Evolutionary conservation across 1,140 invertebrate species (phyloP), one percentile per base, ranked within the genome.

Genomic region (Drosophila repletoides): DNA sequence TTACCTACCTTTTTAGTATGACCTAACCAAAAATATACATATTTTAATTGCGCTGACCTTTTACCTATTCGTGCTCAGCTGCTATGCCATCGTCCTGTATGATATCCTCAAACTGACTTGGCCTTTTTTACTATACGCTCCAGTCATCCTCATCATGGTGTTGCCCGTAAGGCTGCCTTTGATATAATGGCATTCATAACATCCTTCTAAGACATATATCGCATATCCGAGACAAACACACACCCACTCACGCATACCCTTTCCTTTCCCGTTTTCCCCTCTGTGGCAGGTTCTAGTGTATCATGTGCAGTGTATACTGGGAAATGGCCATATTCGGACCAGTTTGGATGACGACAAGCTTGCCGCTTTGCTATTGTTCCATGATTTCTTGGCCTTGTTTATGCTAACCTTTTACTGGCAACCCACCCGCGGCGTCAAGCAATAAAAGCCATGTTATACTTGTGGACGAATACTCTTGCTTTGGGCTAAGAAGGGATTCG

Each of bases 281-380:
- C 65, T n/a, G n/a, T n/a, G n/a, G 63, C 79, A 84, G 79, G 58
- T 84, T 28, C 26, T 80, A 1, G 10, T 72, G 29, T 84, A 86
- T 86, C 80, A 84, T 75, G 63, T 72, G 67, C 80, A 84, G 59
- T 51, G 55, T 28, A 64, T 86, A 24, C 40, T 61, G 21, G 79
- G 75, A 1, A 55, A 40, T 5, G 56, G 71, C 3, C 3, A 1
- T 12, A 21, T 65, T 9, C 40, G 60, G 15, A 34, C 53, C 9
- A 29, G 24, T 6, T 17, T 86, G n/a, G 14, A 17, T 29, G 79
- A 83, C 63, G 71, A 66, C 38, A 64, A 72, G 59, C 61, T 63
- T 1, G 72, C 71, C 36, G 58, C 80, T 6, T 5, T 84, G 38
- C 53, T 86, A 48, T 74, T 84, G 55, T 84, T 76, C 24, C 31